Conservation (phyloP, 2,888 invertebrate genomes). For the Cataglyphis cursor region DNA sequence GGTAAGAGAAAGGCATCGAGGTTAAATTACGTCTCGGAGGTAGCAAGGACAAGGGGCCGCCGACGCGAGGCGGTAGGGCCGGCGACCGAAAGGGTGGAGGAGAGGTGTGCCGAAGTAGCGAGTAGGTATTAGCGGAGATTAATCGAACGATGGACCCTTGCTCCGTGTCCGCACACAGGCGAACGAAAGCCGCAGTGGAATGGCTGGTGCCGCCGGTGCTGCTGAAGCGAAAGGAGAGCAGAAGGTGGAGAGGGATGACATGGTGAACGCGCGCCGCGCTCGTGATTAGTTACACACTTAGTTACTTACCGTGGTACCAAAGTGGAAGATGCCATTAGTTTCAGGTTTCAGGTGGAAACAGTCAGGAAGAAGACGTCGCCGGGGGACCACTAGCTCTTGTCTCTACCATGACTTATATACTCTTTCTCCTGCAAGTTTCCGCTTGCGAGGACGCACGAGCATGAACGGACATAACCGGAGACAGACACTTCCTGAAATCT, state of each 20-base stretch:
- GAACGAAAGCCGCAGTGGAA: slow-evolving; percentile 65
- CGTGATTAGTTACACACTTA: slow-evolving; percentile 82
- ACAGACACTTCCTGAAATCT: slow-evolving; percentile 10
- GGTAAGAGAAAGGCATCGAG: slow-evolving; percentile 68
- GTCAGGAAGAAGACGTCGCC: slow-evolving; percentile 63
- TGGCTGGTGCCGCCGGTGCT: slow-evolving; percentile 30
- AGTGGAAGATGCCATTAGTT: slow-evolving; percentile 69
- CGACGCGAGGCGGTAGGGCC: slow-evolving; percentile 72
- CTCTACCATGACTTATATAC: slow-evolving; percentile 38
- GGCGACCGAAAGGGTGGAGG: slow-evolving; percentile 73
- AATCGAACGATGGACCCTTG: slow-evolving; percentile 78
- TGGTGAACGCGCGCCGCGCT: slow-evolving; percentile 52
- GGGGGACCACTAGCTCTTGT: slow-evolving; percentile 61
- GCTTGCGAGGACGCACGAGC: neutral
- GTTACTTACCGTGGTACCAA: slow-evolving; percentile 72
- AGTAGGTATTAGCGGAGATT: slow-evolving; percentile 84
- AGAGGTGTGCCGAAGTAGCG: slow-evolving; percentile 77
- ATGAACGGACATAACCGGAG: slow-evolving; percentile 30
- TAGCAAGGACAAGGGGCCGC: slow-evolving; percentile 68
- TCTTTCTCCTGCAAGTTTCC: slow-evolving; percentile 34
- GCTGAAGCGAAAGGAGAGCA: slow-evolving; percentile 46
- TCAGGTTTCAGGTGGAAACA: slow-evolving; percentile 49
- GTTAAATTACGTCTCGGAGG: slow-evolving; percentile 79
- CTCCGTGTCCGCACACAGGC: slow-evolving; percentile 67
- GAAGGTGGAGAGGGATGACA: slow-evolving; percentile 46